Evolutionary conservation across 2,888 invertebrate genomes (phyloP).

Genomic region (Liposcelis brunnea): DNA sequence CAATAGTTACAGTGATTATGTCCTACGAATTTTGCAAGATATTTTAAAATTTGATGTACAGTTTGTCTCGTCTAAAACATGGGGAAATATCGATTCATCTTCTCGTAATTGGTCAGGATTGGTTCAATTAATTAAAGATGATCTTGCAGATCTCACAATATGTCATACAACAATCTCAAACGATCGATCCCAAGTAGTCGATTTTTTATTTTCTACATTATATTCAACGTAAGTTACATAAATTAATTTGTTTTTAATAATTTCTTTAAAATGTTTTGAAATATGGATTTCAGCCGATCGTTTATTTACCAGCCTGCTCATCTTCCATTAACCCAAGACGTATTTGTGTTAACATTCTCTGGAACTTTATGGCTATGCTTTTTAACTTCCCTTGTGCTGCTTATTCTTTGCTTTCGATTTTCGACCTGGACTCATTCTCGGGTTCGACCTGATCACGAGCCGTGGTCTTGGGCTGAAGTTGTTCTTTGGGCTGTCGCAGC

Average conservation of each 20-base stretch:
- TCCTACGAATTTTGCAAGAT: slow-evolving; percentile 11
- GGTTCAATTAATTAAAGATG: slow-evolving; percentile 11
- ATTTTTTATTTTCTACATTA: slow-evolving; percentile 14
- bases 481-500: slow-evolving; percentile 24
- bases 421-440: slow-evolving; percentile 19
- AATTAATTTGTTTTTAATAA: too few relatives aligned
- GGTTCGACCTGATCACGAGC: slow-evolving; percentile 17
- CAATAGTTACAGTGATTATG: slow-evolving; percentile 12
- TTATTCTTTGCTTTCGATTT: slow-evolving; percentile 20
- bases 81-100: slow-evolving; percentile 11
- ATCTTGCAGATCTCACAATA: slow-evolving; percentile 12
- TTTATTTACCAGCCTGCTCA: slow-evolving; percentile 20
- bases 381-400: slow-evolving; percentile 19
- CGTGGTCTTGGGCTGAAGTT: slow-evolving; percentile 24
- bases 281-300: slow-evolving; percentile 19
- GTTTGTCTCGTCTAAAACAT: slow-evolving; percentile 11
- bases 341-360: slow-evolving; percentile 23
- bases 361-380: slow-evolving; percentile 23
- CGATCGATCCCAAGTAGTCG: slow-evolving; percentile 10
- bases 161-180: slow-evolving; percentile 15
- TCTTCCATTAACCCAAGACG: slow-evolving; percentile 21
- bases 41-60: slow-evolving; percentile 13
- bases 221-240: slow-evolving; percentile 11
- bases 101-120: slow-evolving; percentile 13
- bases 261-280: slow-evolving; percentile 8